A percentile compares a stretch with the other conserved stretches of the same genome.
phyloP scores from a whole-genome alignment of 2,797 vertebrate genomes.

The Hapalemur alaotrensis region DNA sequence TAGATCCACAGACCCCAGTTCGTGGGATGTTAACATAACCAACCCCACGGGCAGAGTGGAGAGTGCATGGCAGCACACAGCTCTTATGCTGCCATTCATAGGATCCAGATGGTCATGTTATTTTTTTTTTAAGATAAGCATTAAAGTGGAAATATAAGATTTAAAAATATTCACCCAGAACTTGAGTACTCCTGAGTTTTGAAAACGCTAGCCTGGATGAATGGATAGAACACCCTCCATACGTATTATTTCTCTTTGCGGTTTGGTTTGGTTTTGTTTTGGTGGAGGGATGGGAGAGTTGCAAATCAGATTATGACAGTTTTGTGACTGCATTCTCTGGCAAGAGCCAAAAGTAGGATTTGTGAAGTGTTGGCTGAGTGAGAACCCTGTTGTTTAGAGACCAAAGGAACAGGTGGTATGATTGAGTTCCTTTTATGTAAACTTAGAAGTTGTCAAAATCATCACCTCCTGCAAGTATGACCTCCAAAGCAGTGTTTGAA shows the following conservation, averaged over 20 bases:
- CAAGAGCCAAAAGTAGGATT: not conserved
- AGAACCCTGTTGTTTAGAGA: not conserved
- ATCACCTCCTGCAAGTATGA: not conserved
- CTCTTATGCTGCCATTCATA: not conserved
- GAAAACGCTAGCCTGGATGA: not conserved
- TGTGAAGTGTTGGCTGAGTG: not conserved
- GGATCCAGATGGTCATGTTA: not conserved
- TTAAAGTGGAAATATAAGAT: not conserved
- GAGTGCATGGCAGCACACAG: fast-evolving
- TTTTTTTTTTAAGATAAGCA: not conserved
- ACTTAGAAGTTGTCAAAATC: not conserved
- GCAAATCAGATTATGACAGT: not conserved
- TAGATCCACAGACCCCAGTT: not conserved
- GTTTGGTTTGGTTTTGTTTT: not conserved
- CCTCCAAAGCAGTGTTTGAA: not conserved
- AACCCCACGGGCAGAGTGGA: fast-evolving
- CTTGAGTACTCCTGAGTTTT: not conserved
- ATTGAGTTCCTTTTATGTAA: not conserved
- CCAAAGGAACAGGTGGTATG: not conserved
- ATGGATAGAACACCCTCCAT: not conserved
- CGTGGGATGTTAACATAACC: not conserved
- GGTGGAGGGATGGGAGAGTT: not conserved
- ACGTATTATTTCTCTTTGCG: not conserved
- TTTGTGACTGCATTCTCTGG: not conserved
- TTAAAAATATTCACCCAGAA: not conserved